Evolutionary conservation across 2,797 vertebrate species (phyloP).

Genomic region (Tadarida brasiliensis): DNA sequence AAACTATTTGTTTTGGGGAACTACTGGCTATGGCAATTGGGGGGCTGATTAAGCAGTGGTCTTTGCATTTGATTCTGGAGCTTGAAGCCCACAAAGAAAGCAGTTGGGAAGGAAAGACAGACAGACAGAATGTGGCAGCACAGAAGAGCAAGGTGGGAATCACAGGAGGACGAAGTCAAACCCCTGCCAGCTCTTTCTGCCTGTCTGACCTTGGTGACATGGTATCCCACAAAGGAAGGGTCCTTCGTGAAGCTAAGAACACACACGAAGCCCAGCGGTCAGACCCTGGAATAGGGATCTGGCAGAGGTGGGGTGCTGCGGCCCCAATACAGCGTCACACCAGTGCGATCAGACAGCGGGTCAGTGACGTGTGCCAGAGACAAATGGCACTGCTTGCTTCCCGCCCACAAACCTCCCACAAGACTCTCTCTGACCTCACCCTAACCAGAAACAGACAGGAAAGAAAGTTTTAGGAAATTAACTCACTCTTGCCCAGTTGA

Average conservation of each 20-base stretch:
- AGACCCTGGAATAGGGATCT: not conserved
- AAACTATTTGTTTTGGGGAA: not conserved
- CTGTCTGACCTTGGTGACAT: not conserved
- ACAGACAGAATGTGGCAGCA: rapidly evolving
- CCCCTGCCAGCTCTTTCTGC: not conserved
- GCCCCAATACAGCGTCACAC: not conserved
- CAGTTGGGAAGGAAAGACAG: not conserved
- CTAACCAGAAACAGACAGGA: not conserved
- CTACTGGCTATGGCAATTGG: not conserved
- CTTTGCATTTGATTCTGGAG: not conserved
- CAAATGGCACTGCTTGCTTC: not conserved
- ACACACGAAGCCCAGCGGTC: not conserved
- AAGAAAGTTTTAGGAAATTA: not conserved
- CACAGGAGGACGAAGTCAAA: not conserved
- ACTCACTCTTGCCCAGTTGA: not conserved
- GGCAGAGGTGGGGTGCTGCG: not conserved
- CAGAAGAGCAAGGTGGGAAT: not conserved
- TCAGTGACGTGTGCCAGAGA: rapidly evolving
- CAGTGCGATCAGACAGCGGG: not conserved
- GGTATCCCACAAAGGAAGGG: not conserved
- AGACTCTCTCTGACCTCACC: not conserved
- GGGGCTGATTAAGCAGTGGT: not conserved
- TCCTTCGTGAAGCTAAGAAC: not conserved
- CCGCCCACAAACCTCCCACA: not conserved
- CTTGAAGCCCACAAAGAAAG: not conserved